Percentiles rank a stretch among this genome's conserved stretches.
phyloP scores from a whole-genome alignment of 2,113 vertebrate genomes.

The Miniopterus natalensis region DNA sequence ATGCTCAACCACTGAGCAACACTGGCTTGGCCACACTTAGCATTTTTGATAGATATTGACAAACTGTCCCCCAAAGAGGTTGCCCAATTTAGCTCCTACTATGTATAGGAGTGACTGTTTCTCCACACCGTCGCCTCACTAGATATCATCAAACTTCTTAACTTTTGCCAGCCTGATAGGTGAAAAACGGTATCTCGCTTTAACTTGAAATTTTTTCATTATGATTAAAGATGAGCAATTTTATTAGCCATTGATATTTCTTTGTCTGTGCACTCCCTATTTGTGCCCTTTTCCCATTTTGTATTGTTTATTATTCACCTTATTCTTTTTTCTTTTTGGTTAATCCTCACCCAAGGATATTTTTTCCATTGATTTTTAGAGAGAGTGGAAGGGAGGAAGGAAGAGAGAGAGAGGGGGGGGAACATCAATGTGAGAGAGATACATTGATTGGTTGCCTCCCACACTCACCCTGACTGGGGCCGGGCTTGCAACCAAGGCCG shows the following conservation, averaged over 20 bases:
- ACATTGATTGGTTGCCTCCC: too few relatives aligned
- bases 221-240: background rate
- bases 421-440: too few relatives aligned
- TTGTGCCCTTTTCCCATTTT: background rate
- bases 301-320: background rate
- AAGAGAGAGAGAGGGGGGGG: too few relatives aligned
- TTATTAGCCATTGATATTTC: background rate
- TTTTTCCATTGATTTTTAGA: too few relatives aligned
- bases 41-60: background rate
- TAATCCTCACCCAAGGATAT: too few relatives aligned
- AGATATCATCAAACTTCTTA: background rate
- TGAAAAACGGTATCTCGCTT: background rate
- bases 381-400: too few relatives aligned
- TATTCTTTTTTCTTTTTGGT: background rate
- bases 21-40: background rate
- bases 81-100: background rate
- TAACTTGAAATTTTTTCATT: conserved; percentile 18
- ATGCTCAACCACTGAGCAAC: too few relatives aligned
- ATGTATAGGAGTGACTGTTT: background rate
- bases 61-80: background rate
- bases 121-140: background rate
- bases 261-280: background rate
- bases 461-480: too few relatives aligned
- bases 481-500: too few relatives aligned
- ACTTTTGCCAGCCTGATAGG: background rate